phyloP scores from a whole-genome alignment of 1,140 invertebrate species.

The Drosophila trapezifrons region DNA sequence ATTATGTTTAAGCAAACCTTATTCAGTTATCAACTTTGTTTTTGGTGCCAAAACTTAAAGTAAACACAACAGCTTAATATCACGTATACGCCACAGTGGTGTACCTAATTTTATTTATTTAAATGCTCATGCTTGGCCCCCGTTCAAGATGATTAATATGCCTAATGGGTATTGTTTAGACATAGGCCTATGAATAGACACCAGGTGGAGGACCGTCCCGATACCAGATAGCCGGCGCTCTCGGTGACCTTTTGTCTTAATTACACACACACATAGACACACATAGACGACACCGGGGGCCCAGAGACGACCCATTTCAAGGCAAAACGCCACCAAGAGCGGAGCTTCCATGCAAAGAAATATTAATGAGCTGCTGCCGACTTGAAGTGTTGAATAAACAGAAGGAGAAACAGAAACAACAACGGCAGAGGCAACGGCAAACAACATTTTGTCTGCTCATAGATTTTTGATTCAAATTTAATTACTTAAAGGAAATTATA shows the following conservation, averaged over 20 bases:
- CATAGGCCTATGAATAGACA: constrained; percentile 21
- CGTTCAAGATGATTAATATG: constrained; percentile 47
- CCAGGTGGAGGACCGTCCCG: constrained; percentile 22
- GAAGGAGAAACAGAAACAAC: constrained; percentile 22
- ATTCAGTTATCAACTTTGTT: constrained; percentile 6
- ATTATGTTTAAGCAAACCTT: not conserved
- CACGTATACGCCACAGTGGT: constrained; percentile 26
- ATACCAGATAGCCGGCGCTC: not conserved
- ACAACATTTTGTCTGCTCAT: constrained; percentile 46
- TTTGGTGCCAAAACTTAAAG: not conserved
- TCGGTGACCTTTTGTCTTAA: constrained; percentile 50
- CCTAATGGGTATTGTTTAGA: constrained; percentile 30
- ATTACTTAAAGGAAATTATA: constrained; percentile 56
- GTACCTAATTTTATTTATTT: constrained; percentile 29
- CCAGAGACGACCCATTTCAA: constrained; percentile 38
- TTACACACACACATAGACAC: constrained; percentile 25
- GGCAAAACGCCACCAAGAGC: constrained; percentile 32
- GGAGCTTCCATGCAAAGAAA: constrained; percentile 41
- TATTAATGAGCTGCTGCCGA: constrained; percentile 44
- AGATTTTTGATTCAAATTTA: constrained; percentile 54
- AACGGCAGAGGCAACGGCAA: constrained; percentile 6
- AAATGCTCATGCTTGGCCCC: constrained; percentile 14
- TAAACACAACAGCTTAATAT: constrained; percentile 17
- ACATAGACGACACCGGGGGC: constrained; percentile 7
- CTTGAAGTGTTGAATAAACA: constrained; percentile 44